Base-by-base conservation (phyloP, 2,113 vertebrate species). In the Lucifuga dentata region DNA sequence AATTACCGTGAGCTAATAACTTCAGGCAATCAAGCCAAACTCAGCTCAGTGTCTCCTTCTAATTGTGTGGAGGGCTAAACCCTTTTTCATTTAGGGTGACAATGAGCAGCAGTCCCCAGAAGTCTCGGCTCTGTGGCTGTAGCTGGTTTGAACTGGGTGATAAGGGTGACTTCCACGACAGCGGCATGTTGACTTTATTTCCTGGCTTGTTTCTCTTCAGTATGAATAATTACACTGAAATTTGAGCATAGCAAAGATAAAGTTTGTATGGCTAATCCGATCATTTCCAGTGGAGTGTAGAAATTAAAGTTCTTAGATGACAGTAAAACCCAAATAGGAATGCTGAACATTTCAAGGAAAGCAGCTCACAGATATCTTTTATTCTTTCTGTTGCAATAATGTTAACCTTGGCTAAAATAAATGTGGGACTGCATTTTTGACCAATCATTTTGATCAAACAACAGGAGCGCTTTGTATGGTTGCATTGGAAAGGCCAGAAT, bases 1-100 rank as follows among this genome's bases (percentile, higher is more conserved):
- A 91, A 92, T 92, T 90, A 91, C 77, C 45, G 44, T 80, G 80
- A 80, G 87, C 86, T 92, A 90, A 92, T 92, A 92, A 92, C 87
- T 86, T 81, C 61, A 71, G 73, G 88, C 86, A 85, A 87, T 90
- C 53, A 57, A 86, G 78, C 72, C 73, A 84, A 68, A 81, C 77
- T 80, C 83, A 16, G 85, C 86, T 87, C 86, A 67, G 74, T 88
- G 86, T 82, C 86, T 90, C 56, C 48, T 71, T 79, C 65, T 91
- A 90, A 91, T 89, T 90, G 85, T 86, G 84, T 84, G 74, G 82
- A 84, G 17, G 56, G 85, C 76, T 86, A 78, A 90, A 90, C 85
- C 76, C 83, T 68, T 88, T 88, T 88, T 84, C 76, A 79, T 86
- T 90, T 78, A 65, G 69, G 59, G 50, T 68, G 75, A 75, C 56